Evolutionary conservation across 2,888 invertebrate species (phyloP).

Genomic region (Folsomia manolachei): DNA sequence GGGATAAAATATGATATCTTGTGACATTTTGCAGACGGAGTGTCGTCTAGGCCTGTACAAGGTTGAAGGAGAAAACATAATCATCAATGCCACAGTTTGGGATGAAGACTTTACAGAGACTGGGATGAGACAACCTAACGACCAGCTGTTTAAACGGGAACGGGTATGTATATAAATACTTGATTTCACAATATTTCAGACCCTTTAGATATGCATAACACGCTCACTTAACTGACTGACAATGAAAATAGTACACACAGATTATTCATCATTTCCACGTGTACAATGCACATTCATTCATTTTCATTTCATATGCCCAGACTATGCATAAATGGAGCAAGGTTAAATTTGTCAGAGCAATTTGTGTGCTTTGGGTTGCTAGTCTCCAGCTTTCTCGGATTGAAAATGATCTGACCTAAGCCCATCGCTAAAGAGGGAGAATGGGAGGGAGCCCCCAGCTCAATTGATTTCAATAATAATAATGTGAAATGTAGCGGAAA

Average conservation of each 20-base stretch:
- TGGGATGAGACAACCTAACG: constrained; percentile 56
- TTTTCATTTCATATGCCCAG: too few relatives aligned
- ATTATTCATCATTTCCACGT: too few relatives aligned
- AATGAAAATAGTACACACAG: too few relatives aligned
- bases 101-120: constrained; percentile 52
- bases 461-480: constrained; percentile 21
- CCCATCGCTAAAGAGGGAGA: background rate
- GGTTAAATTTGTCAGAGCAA: background rate
- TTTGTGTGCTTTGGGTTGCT: background rate
- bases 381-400: background rate
- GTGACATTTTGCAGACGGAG: constrained; percentile 65
- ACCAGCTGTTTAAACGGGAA: constrained; percentile 58
- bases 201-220: background rate
- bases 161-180: constrained; percentile 66
- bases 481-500: constrained; percentile 34
- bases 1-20: background rate
- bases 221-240: background rate
- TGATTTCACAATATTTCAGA: background rate
- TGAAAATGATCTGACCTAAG: background rate
- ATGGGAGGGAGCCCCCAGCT: background rate
- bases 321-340: too few relatives aligned
- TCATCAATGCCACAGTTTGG: constrained; percentile 67
- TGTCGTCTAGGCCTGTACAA: constrained; percentile 81
- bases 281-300: too few relatives aligned
- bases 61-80: constrained; percentile 82